Conservation (phyloP, 2,113 vertebrate species). For the Tetrao urogallus region DNA sequence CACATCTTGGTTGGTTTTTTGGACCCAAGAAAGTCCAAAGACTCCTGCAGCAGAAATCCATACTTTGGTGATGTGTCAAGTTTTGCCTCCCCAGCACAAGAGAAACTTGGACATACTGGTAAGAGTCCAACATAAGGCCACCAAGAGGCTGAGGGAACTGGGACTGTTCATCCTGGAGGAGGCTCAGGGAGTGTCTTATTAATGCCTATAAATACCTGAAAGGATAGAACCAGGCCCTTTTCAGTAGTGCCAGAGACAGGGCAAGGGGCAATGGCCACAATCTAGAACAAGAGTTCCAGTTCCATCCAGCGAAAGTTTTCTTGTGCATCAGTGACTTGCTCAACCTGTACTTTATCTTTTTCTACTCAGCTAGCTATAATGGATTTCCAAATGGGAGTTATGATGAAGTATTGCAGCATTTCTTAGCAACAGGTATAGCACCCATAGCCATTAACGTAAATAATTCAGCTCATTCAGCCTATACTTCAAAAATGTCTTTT, state of each 20-base stretch:
- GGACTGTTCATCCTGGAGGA: neutral
- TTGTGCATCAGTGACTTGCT: constrained; percentile 11
- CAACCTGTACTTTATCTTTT: neutral
- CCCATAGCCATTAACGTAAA: constrained; percentile 42
- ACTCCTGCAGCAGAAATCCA: neutral
- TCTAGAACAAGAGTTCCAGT: neutral
- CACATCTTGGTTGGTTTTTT: neutral
- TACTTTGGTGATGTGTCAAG: neutral
- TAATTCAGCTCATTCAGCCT: constrained; percentile 35
- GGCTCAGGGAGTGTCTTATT: neutral
- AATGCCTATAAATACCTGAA: neutral
- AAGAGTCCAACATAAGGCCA: neutral
- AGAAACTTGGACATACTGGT: neutral
- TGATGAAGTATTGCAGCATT: neutral
- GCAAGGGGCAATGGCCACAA: neutral
- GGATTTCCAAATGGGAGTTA: constrained; percentile 29
- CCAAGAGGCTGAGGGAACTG: neutral
- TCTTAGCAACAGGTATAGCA: constrained; percentile 9
- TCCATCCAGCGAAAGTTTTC: neutral
- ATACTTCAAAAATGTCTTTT: neutral
- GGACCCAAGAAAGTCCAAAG: neutral
- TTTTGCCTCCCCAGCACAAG: neutral
- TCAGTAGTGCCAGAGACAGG: neutral
- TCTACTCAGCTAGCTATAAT: neutral
- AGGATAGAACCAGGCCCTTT: neutral